phyloP scores from a whole-genome alignment of 2,113 vertebrate species.

The Naja naja region DNA sequence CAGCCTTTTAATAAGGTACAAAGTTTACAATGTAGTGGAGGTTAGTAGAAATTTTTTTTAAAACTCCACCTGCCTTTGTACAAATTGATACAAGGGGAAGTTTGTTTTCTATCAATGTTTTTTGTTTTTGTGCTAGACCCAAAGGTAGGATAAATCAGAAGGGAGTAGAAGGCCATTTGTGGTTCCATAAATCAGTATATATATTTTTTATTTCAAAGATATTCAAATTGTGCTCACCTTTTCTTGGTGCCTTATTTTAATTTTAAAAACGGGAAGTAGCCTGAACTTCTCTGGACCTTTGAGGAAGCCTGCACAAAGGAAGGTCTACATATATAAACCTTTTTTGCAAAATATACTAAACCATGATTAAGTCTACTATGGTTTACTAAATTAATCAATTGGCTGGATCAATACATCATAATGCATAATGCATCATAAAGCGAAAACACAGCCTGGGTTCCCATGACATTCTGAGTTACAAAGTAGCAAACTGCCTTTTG shows the following conservation, averaged over 20 bases:
- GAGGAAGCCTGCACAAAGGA: neutral
- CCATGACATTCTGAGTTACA: neutral
- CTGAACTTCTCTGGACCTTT: neutral
- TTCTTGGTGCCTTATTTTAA: neutral
- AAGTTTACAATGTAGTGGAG: neutral
- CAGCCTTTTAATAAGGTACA: neutral
- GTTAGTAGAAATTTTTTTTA: too few species aligned
- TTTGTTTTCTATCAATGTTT: neutral
- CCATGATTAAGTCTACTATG: neutral
- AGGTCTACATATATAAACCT: neutral
- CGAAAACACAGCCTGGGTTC: neutral
- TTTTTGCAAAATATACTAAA: neutral
- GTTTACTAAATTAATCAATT: neutral
- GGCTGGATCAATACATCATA: neutral
- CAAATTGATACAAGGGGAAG: neutral
- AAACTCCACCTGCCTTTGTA: neutral
- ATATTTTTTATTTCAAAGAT: neutral
- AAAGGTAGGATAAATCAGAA: neutral
- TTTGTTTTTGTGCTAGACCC: neutral
- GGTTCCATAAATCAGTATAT: neutral
- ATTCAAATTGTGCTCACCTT: neutral
- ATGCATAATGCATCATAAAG: neutral
- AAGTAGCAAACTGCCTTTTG: neutral
- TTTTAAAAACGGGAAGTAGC: neutral
- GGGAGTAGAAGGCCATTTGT: neutral